Percentiles rank a stretch among this genome's conserved stretches.
Evolutionary conservation across 2,797 vertebrate genomes (phyloP).

Genomic region (Pristis pectinata): DNA sequence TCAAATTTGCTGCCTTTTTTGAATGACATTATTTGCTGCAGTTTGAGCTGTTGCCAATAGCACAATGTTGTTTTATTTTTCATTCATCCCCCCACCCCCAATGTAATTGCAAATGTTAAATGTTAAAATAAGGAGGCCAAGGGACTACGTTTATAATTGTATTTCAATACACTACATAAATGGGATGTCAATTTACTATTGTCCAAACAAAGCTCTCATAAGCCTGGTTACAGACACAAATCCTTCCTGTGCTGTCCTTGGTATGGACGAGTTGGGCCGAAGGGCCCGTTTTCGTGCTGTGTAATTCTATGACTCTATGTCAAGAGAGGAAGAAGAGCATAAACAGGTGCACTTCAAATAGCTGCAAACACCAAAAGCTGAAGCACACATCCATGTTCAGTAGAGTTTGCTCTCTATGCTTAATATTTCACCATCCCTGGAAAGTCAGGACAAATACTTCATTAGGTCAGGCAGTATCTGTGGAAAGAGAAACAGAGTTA

Average conservation of each 20-base stretch:
- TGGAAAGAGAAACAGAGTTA: too few species aligned
- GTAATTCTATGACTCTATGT: too few species aligned
- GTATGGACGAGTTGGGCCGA: too few species aligned
- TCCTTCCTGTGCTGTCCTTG: too few species aligned
- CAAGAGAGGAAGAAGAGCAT: too few species aligned
- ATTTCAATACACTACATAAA: not conserved
- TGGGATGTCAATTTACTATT: not conserved
- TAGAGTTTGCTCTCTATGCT: not conserved
- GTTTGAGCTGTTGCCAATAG: not conserved
- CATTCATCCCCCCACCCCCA: not conserved
- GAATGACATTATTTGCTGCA: not conserved
- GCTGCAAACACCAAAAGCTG: not conserved
- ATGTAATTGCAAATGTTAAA: not conserved
- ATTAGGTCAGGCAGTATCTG: not conserved
- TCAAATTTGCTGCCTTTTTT: not conserved
- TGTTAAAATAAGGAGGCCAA: not conserved
- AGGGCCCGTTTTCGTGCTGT: too few species aligned
- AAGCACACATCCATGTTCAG: not conserved
- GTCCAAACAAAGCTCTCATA: not conserved
- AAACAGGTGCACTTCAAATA: not conserved
- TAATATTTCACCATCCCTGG: not conserved
- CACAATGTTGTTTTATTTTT: too few species aligned
- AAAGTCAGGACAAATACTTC: not conserved
- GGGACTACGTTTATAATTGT: not conserved
- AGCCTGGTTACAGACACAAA: not conserved